These are phyloP conservation scores for Epinephelus awoara DNA, from an alignment of 2,797 vertebrate genomes.

Conservation along the genomic window DNA sequence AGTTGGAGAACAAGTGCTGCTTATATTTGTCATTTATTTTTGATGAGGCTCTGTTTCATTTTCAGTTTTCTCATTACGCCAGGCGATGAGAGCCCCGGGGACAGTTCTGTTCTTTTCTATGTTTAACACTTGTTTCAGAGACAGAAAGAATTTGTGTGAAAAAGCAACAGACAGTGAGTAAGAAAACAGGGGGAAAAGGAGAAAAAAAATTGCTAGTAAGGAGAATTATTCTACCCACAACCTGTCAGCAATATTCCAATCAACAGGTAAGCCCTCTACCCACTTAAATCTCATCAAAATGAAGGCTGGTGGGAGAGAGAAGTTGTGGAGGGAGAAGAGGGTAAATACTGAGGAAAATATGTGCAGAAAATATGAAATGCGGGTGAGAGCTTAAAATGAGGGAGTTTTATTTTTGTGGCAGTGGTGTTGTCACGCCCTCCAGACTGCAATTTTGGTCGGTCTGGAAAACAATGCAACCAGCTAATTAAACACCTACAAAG, in stretches of 20 bases:
- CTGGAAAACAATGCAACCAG: slow-evolving; percentile 60
- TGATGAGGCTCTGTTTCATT: slow-evolving; percentile 52
- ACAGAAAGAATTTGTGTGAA: not conserved
- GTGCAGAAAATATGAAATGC: slow-evolving; percentile 12
- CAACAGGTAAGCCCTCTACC: slow-evolving; percentile 34
- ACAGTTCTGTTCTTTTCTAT: slow-evolving; percentile 32
- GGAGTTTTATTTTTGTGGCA: slow-evolving; percentile 26
- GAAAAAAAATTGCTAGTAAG: not conserved
- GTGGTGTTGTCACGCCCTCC: not conserved
- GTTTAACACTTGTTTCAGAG: slow-evolving; percentile 23
- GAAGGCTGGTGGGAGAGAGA: slow-evolving; percentile 17
- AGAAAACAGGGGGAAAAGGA: not conserved
- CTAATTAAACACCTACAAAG: slow-evolving; percentile 66
- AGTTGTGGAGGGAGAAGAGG: not conserved
- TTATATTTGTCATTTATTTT: slow-evolving; percentile 57
- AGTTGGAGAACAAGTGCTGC: slow-evolving; percentile 37
- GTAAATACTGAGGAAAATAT: slow-evolving; percentile 9
- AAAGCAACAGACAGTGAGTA: not conserved
- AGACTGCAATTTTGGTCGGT: slow-evolving; percentile 48
- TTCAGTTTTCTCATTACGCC: slow-evolving; percentile 55
- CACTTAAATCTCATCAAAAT: slow-evolving; percentile 7
- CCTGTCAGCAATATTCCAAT: slow-evolving; percentile 18
- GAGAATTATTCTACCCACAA: slow-evolving; percentile 14
- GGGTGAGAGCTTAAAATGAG: slow-evolving; percentile 23
- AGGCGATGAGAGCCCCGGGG: slow-evolving; percentile 39